Base-by-base conservation (phyloP, 2,113 vertebrate species). In the Smithornis capensis region DNA sequence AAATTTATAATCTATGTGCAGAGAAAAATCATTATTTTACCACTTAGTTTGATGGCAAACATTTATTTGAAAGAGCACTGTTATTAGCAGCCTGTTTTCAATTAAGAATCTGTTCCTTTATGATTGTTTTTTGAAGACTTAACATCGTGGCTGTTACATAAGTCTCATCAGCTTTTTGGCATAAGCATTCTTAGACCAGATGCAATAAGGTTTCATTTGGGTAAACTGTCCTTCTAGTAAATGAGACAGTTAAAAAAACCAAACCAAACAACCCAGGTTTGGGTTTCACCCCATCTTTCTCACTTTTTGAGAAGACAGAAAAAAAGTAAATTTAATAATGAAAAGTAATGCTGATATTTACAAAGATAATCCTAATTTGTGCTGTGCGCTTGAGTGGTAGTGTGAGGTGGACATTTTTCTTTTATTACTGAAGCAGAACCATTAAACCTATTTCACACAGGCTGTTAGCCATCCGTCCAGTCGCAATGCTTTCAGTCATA, bases 31-130 rank as follows among this genome's bases (percentile, higher is more conserved):
- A 68, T 91, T 84, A 78, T 83, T 93, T 78, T 74, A 40, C 21
- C 71, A 52, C 89, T 93, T 68, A 38, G 10, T 94, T 88, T 80
- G 68, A 92, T 83, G 71, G 56, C 52, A 87, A 92, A 60, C 40
- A 65, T 93, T 92, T 83, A 82, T 90, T 81, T 78, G 88, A 93
- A 83, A 87, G 56, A 78, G 7, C 8, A 56, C 68, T 82, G 73
- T 82, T 90, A 93, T 90, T 96, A 96, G 64, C 86, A 95, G 83
- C 76, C 92, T 96, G 88, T 52, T 95, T 94, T 92, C 94, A 92
- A 92, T 95, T 95, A 95, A 92, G 93, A 92, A 86, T 93, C 94
- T 96, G 93, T 89, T 96, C 55, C 79, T 95, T 92, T 88, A 76
- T 87, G 59, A 60, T 37, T 78, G 17, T 45, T 95, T 95, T 93